Base-by-base conservation (phyloP, 2,113 vertebrate genomes). In the Etia nguti region DNA sequence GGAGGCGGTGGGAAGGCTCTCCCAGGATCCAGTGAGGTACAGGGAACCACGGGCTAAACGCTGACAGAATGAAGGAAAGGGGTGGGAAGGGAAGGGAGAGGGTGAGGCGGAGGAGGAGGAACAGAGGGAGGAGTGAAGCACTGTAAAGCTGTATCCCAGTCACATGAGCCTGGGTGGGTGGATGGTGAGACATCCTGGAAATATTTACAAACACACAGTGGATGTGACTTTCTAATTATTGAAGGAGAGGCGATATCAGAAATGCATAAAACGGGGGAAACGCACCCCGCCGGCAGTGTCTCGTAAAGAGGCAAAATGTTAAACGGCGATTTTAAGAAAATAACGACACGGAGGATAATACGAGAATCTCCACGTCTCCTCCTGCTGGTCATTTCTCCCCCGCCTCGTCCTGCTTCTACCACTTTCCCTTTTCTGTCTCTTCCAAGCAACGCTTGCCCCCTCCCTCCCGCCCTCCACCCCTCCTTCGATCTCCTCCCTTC, bases 401-500 rank as follows among this genome's bases (percentile, higher is more conserved):
- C 81, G 54, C 81, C 88, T 91, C 86, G 18, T 34, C 77, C 88
- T 10, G 57, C 80, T 81, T 86, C 87, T 68, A 86, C 85, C 89
- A 88, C 93, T 87, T 84, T 90, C 90, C 82, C 84, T 87, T 88
- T 73, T 88, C 87, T 83, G 84, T 8, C 79, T 92, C 82, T 80
- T 83, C 91, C 89, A 86, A 48, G 70, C 80, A 54, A 34, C 9
- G 2, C 85, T 18, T 8, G 62, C 57, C 18, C 22, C 73, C 77
- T 8, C 22, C 34, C 36, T 34, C 89, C 92, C 18, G 12, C 80
- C 79, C 54, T 48, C 31, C 90, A 83, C 84, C 88, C 89, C 90
- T 84, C 90, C 93, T 95, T 93, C 94, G 88, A 95, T 95, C 95
- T 95, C 94, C 94, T 95, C 95, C 91, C 92, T 94, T 95, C 94